These are phyloP conservation scores for Hoplostethus mediterraneus DNA, from an alignment of 2,797 vertebrate genomes.

Conservation along the genomic window DNA sequence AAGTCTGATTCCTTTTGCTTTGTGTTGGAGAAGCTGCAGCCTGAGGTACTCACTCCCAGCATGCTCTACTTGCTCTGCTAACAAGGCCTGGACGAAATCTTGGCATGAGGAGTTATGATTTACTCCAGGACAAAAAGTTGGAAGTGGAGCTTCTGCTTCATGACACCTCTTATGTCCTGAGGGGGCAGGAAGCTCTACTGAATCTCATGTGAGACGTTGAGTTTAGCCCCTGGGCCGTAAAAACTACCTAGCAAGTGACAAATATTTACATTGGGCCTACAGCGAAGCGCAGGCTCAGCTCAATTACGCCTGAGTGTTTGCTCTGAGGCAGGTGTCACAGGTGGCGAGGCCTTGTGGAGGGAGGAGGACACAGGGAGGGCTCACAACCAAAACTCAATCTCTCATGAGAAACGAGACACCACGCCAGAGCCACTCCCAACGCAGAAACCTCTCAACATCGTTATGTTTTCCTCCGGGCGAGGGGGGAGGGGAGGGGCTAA, in stretches of 20 bases:
- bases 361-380: conserved; percentile 8
- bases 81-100: too few relatives aligned
- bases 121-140: too few relatives aligned
- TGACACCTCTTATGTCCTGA: too few relatives aligned
- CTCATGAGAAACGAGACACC: neutral
- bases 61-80: too few relatives aligned
- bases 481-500: neutral
- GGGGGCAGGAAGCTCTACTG: neutral
- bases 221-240: neutral
- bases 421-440: neutral
- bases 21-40: too few relatives aligned
- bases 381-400: conserved; percentile 16
- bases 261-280: conserved; percentile 48
- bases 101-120: too few relatives aligned
- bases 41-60: too few relatives aligned
- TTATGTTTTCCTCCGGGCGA: neutral
- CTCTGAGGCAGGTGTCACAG: conserved; percentile 62
- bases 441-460: neutral
- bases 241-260: conserved; percentile 16
- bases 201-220: conserved; percentile 16
- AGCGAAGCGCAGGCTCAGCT: conserved; percentile 37
- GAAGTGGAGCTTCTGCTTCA: too few relatives aligned
- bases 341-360: conserved; percentile 2
- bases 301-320: conserved; percentile 65
- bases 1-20: too few relatives aligned